These are phyloP conservation scores for Ellobius talpinus DNA, from an alignment of 2,113 vertebrate genomes.

Conservation along the genomic window DNA sequence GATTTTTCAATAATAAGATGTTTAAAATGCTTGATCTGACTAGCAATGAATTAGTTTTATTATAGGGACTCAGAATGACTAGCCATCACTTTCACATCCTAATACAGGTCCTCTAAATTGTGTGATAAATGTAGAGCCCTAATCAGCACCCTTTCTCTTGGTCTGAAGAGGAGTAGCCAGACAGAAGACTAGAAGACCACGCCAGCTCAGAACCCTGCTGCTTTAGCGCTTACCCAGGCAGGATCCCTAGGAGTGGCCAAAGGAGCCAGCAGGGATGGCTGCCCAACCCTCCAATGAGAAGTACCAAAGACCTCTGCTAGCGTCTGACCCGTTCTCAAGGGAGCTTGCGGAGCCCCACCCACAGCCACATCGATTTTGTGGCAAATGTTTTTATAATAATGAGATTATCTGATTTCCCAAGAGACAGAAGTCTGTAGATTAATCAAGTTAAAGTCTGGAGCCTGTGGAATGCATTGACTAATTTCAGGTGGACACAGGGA, in stretches of 20 bases:
- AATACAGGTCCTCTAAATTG: background rate
- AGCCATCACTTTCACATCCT: background rate
- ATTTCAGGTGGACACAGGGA: background rate
- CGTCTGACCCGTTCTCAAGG: background rate
- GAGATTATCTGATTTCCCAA: background rate
- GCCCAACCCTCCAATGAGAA: background rate
- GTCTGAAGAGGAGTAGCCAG: background rate
- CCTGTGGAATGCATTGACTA: background rate
- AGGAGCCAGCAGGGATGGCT: background rate
- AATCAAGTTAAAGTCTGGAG: background rate
- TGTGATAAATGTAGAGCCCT: background rate
- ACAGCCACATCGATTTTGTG: background rate
- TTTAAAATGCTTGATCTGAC: constrained; percentile 25
- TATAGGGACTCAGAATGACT: background rate
- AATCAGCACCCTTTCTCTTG: background rate
- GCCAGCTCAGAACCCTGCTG: background rate
- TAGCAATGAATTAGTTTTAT: background rate
- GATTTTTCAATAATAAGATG: background rate
- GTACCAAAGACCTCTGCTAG: too few relatives aligned
- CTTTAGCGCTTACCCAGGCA: background rate
- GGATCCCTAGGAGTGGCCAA: background rate
- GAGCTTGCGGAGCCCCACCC: fast-evolving
- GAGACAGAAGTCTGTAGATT: background rate
- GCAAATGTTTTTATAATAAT: background rate
- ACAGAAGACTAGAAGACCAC: background rate